Conservation (phyloP, 2,797 vertebrate genomes). For the Tragelaphus eurycerus region DNA sequence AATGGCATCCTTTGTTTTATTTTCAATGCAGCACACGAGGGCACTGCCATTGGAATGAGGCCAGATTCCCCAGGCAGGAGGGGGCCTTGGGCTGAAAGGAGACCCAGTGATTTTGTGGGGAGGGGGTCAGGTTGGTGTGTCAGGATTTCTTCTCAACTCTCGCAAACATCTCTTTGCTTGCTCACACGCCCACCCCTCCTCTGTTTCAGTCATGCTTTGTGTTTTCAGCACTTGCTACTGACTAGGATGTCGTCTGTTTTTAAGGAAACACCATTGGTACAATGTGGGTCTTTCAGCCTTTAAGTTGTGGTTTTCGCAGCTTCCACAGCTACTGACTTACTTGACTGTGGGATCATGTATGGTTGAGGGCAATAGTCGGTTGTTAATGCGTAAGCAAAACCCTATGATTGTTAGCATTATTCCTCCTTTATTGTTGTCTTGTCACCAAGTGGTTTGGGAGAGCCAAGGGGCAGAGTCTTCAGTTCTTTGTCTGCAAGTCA, state of each 20-base stretch:
- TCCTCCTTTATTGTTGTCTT: constrained; percentile 45
- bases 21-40: constrained; percentile 14
- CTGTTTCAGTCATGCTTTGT: background rate
- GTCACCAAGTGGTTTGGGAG: constrained; percentile 73
- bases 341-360: background rate
- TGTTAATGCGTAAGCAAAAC: background rate
- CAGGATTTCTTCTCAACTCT: constrained; percentile 34
- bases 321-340: background rate
- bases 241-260: constrained; percentile 14
- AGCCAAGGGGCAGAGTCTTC: background rate
- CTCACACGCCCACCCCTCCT: background rate
- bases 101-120: background rate
- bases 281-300: background rate
- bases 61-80: background rate
- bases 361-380: constrained; percentile 30
- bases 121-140: background rate
- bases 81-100: background rate
- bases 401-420: background rate
- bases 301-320: constrained; percentile 49
- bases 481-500: background rate
- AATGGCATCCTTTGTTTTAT: constrained; percentile 63
- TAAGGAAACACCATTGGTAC: background rate
- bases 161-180: background rate
- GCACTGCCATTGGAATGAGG: background rate
- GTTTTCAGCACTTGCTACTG: constrained; percentile 44